Evolutionary conservation across 2,113 vertebrate genomes (phyloP).

Genomic region (Ophiodon elongatus): DNA sequence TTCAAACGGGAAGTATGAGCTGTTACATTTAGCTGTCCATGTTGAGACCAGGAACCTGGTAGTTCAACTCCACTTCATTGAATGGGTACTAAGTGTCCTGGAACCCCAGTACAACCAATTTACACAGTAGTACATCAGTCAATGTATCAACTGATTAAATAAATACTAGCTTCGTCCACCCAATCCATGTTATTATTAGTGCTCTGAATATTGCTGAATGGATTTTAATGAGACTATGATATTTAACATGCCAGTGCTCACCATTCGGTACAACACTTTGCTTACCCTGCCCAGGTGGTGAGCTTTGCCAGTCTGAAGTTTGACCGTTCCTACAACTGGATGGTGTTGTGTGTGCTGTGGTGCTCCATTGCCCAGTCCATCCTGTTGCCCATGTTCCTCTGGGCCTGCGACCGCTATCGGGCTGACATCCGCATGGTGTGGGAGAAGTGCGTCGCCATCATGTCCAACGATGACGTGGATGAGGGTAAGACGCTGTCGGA

Average conservation of each 20-base stretch:
- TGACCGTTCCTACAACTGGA: conserved; percentile 89
- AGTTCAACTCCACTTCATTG: background rate
- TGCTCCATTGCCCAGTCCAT: conserved; percentile 93
- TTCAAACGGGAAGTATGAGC: background rate
- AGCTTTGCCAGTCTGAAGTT: conserved; percentile 93
- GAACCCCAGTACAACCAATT: background rate
- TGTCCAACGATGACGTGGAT: conserved; percentile 90
- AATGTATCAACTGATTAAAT: background rate
- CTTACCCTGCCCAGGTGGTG: conserved; percentile 86
- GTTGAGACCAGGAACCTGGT: background rate
- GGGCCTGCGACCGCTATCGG: conserved; percentile 94
- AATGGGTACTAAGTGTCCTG: background rate
- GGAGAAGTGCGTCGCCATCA: conserved; percentile 92
- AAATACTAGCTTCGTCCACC: background rate
- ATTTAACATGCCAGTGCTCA: background rate
- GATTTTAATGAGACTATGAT: background rate
- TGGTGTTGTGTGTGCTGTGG: conserved; percentile 93
- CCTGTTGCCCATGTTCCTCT: conserved; percentile 91
- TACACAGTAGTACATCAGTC: background rate
- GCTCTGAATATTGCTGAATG: background rate
- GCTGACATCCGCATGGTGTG: conserved; percentile 90
- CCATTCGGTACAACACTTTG: background rate
- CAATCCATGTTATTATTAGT: background rate
- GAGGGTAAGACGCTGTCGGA: conserved; percentile 84
- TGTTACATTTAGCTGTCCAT: background rate